Evolutionary conservation across 2,113 vertebrate species (phyloP).

Genomic region (Eira barbara): DNA sequence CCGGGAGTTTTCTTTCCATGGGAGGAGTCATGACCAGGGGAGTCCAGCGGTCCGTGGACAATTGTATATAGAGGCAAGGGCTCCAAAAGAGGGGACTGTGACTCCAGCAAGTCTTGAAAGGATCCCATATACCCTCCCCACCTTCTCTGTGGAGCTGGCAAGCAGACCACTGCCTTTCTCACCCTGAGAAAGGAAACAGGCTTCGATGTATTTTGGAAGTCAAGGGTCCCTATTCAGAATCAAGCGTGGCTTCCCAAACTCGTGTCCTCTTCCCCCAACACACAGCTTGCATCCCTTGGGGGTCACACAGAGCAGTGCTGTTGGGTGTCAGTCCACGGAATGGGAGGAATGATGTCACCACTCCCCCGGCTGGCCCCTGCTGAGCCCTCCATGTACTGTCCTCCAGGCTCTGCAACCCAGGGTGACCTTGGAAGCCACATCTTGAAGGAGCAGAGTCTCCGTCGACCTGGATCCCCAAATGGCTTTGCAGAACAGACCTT

Average conservation of each 20-base stretch:
- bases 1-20: not conserved
- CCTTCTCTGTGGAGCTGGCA: rapidly evolving
- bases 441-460: not conserved
- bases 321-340: not conserved
- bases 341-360: rapidly evolving
- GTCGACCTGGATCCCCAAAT: not conserved
- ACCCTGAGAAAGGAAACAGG: not conserved
- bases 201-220: not conserved
- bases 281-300: not conserved
- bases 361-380: rapidly evolving
- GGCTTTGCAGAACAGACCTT: not conserved
- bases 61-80: not conserved
- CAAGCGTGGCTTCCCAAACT: not conserved
- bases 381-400: rapidly evolving
- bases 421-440: not conserved
- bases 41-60: rapidly evolving
- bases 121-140: not conserved
- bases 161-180: no score
- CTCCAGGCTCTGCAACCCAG: not conserved
- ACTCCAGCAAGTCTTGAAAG: rapidly evolving
- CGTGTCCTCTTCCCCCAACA: not conserved
- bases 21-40: not conserved
- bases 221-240: not conserved
- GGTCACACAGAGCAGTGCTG: not conserved
- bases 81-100: not conserved